Evolutionary conservation across 2,797 vertebrate species (phyloP).

Genomic region (Oreortyx pictus): DNA sequence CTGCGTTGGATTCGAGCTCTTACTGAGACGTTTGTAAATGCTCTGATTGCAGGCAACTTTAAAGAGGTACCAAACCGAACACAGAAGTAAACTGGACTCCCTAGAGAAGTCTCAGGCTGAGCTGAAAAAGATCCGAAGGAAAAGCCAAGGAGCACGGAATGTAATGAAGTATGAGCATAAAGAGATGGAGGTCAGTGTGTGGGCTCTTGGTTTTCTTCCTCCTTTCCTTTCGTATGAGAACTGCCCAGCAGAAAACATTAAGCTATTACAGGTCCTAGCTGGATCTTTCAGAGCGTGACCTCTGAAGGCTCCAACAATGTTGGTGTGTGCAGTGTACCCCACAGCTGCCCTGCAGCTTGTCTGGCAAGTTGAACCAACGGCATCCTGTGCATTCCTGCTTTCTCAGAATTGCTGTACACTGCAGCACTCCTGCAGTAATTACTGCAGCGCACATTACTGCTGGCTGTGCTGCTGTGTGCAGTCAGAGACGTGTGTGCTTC

Average conservation of each 20-base stretch:
- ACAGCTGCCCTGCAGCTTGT: neutral
- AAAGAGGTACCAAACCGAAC: conserved; percentile 95
- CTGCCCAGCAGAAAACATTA: neutral
- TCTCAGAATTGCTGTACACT: neutral
- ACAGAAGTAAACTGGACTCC: conserved; percentile 90
- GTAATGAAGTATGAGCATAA: conserved; percentile 90
- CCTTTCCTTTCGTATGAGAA: neutral
- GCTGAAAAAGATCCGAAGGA: conserved; percentile 94
- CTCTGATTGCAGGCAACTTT: conserved; percentile 90
- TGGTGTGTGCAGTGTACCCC: neutral
- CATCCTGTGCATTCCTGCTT: neutral
- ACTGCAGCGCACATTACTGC: neutral
- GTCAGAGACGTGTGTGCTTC: neutral
- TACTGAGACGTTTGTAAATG: neutral
- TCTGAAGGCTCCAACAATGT: neutral
- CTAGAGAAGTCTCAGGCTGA: conserved; percentile 94
- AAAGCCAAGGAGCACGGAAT: conserved; percentile 91
- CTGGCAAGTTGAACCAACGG: neutral
- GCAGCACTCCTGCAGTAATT: neutral
- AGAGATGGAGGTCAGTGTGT: conserved; percentile 90
- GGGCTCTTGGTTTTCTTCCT: neutral
- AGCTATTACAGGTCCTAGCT: neutral
- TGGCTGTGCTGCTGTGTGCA: neutral
- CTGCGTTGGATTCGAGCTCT: neutral
- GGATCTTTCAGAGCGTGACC: neutral